Base-by-base conservation (phyloP, 2,888 invertebrate species). In the Villa cingulata region DNA sequence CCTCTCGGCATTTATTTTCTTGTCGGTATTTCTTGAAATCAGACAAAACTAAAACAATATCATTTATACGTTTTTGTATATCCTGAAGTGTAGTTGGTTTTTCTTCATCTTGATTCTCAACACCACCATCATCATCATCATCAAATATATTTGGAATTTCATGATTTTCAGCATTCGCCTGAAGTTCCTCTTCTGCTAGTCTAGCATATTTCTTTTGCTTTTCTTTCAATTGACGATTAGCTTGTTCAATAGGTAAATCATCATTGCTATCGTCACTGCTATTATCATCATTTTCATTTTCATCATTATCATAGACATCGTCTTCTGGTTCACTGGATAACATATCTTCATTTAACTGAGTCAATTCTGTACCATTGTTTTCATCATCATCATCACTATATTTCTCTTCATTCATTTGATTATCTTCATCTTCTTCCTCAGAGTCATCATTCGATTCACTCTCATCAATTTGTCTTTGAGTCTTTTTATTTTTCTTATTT, bases 41-140 rank as follows among this genome's bases (percentile, higher is more conserved):
- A 10, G 81, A 76, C 37, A 94, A 71, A 4, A 91, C 87, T 54
- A 78, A 72, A 10, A 86, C 73, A 39, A 86, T 76, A 68, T 96
- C 95, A 57, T 87, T 83, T 49, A 96, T 92, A 57, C 95, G 75
- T 62, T 90, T 87, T 64, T 88, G 86, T 1, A 95, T 77, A 55
- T 90, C 84, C 63, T 87, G 83, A 18, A 95, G 71, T 55, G 80
- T 83, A 2, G 80, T 72, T 17, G 79, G 76, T 61, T 85, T 81
- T 43, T 81, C 75, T 23, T 84, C 84, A 55, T 83, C 45, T 80
- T 74, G n/a, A 23, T 23, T 23, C 23, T 23, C 23, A 23, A 6
- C 23, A 7, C 4, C 4, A 6, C 7, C 23, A 23, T 23, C 23
- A 7, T 6, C 4, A 6, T 23, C 23, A 20, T 82, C 67, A 60